Base-by-base conservation (phyloP, 1,140 invertebrate species). In the Sminthurinus signatus region DNA sequence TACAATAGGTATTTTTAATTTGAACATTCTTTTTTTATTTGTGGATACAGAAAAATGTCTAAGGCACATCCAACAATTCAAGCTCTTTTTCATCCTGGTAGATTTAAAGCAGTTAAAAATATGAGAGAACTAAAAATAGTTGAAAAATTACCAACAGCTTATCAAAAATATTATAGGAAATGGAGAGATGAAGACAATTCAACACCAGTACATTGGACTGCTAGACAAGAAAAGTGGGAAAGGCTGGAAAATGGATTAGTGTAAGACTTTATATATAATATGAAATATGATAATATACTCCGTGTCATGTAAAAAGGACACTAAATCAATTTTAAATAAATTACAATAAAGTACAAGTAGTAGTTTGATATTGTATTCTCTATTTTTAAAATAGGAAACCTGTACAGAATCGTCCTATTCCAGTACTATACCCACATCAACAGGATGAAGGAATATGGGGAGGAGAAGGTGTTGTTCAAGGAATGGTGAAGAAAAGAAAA, bases 391-490 rank as follows among this genome's bases (percentile, higher is more conserved):
- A 15, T 32, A 68, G 67, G 19, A 61, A 56, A 36, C 52, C 39
- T 1, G 78, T 92, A 27, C 85, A 92, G 76, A 89, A 93, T 80
- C 71, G 85, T 60, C 84, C 87, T n/a, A 78, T 98, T 23, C 86
- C 86, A 2, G 70, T 95, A 0, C 80, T 82, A 60, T 87, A 85
- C 75, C 89, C 93, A 2, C 80, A 83, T 57, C 90, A 98, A 80
- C 77, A 85, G 60, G 78, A 98, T 75, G 56, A 86, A 54, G 93
- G 94, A 25, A 80, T 99, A 56, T 98, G 93, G 94, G 96, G 93
- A 68, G 96, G 96, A 8, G 96, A 98, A 80, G 91, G 85, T n/a
- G 81, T 98, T 1, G 79, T 99, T 27, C 86, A 91, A 80, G 95
- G 95, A 36, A 95, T 89, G 73, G 80, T 84, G 72, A 90, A 88